These are phyloP conservation scores for Augiades crinisus DNA, from an alignment of 2,888 invertebrate genomes.

Conservation along the genomic window DNA sequence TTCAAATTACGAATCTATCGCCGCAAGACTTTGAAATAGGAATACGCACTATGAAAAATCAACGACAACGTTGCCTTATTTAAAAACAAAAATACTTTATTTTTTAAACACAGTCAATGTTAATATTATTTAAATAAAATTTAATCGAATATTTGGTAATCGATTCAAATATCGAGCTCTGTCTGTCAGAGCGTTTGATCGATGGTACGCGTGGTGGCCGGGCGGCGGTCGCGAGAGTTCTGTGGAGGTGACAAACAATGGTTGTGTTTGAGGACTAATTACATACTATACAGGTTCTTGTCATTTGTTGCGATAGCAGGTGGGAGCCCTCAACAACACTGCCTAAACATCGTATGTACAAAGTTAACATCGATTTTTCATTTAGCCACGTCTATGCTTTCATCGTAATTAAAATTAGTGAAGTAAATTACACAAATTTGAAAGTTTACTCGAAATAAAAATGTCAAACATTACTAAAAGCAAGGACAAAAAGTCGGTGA, in stretches of 20 bases:
- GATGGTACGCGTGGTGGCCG: conserved; percentile 54
- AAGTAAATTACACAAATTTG: no score
- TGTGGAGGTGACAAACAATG: conserved; percentile 71
- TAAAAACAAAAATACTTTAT: neutral
- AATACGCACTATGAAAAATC: neutral
- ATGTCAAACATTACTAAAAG: no score
- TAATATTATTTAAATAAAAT: conserved; percentile 9
- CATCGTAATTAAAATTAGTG: no score
- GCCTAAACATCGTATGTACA: conserved; percentile 4
- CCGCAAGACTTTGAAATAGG: neutral
- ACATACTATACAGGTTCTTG: conserved; percentile 54
- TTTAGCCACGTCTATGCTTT: neutral
- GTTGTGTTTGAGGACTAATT: conserved; percentile 58
- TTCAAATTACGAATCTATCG: neutral
- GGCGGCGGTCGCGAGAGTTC: conserved; percentile 59
- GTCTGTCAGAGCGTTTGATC: conserved; percentile 43
- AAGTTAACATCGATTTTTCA: neutral
- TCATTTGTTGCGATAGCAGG: conserved; percentile 57
- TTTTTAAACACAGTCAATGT: no score
- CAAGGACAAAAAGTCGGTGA: no score
- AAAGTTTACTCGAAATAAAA: no score
- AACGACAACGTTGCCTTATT: neutral
- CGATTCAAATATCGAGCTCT: conserved; percentile 43
- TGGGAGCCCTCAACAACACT: conserved; percentile 48
- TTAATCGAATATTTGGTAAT: conserved; percentile 24